Percentiles rank a stretch among this genome's conserved stretches.
Conservation (phyloP, 2,113 vertebrate genomes). For the Heterotilapia buettikoferi region DNA sequence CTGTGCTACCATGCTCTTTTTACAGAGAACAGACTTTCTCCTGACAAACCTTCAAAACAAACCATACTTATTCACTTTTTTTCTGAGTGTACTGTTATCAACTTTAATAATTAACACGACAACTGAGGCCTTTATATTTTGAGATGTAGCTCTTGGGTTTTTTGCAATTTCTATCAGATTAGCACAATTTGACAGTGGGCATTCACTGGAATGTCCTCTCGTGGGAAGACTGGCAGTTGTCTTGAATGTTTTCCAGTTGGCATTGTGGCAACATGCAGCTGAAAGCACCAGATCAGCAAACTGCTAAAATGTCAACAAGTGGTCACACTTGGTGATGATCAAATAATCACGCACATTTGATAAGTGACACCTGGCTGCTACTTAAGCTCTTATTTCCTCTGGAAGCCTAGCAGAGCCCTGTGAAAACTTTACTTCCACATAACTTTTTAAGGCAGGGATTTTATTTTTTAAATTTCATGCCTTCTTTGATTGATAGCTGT, state of each 20-base stretch:
- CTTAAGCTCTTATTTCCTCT: background rate
- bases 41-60: background rate
- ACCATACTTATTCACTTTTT: background rate
- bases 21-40: background rate
- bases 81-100: background rate
- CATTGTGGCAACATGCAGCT: background rate
- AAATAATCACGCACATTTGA: background rate
- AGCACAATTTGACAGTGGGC: background rate
- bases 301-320: background rate
- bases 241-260: background rate
- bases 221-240: background rate
- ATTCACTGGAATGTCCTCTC: background rate
- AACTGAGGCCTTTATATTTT: background rate
- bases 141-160: background rate
- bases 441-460: background rate
- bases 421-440: background rate
- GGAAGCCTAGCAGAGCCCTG: background rate
- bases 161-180: background rate
- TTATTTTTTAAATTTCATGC: background rate
- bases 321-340: background rate
- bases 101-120: background rate
- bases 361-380: background rate
- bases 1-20: background rate
- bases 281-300: background rate
- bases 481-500: background rate